Base-by-base conservation (phyloP, 2,113 vertebrate genomes). In the Anhinga anhinga region DNA sequence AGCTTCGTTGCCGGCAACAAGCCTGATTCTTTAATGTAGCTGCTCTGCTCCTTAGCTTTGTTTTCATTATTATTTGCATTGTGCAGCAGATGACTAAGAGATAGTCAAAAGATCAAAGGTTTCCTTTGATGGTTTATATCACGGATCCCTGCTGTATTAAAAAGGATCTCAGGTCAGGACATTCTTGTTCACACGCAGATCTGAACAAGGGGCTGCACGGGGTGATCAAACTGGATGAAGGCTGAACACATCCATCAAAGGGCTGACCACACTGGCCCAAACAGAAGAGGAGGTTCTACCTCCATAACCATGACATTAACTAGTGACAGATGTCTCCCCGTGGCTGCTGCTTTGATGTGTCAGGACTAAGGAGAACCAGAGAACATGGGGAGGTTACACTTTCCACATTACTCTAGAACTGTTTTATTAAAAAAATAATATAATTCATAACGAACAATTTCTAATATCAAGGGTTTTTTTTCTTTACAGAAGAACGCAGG, bases 91-190 rank as follows among this genome's bases (percentile, higher is more conserved):
- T 87, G 86, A 94, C 93, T 92, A 95, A 94, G 96, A 97, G 94
- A 97, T 91, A 97, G 97, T 97, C 89, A 97, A 97, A 96, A 96
- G 97, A 97, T 98, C 97, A 98, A 98, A 97, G 96, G 96, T 97
- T 97, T 95, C 92, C 96, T 98, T 96, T 98, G 97, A 97, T 98
- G 96, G 97, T 95, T 97, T 97, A 93, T 90, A 97, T 97, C 96
- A 96, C 0, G 96, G 95, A 97, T 97, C 96, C 94, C 93, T 96
- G 95, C 97, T 97, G 96, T 95, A 98, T 96, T 97, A 95, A 91
- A 97, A 97, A 97, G 94, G 93, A 97, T 96, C 97, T 96, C 95
- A 94, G 96, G 94, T 97, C 97, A 96, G 91, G 96, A 96, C 96
- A 94, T 95, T 96, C 97, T 96, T 97, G 97, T 97, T 97, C 96